Conservation (phyloP, 1,140 invertebrate species). For the Drosophila ficusphila region DNA sequence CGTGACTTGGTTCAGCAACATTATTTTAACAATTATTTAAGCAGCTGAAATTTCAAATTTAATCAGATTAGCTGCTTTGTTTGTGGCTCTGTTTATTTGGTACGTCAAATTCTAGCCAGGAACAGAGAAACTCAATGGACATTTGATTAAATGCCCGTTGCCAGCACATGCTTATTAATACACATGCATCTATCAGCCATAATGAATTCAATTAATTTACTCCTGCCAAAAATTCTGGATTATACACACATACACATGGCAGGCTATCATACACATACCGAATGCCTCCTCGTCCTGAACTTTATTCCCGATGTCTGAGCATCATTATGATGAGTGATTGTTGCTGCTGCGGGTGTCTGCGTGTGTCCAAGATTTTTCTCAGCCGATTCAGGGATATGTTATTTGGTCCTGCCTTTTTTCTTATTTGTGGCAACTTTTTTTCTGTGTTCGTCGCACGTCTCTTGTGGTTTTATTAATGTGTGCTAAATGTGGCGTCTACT, state of each 20-base stretch:
- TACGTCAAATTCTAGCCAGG: constrained; percentile 5
- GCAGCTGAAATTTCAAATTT: neutral
- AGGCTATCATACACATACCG: constrained; percentile 8
- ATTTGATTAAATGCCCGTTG: constrained; percentile 67
- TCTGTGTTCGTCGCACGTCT: constrained; percentile 63
- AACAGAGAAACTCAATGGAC: neutral
- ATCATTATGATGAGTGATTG: constrained; percentile 80
- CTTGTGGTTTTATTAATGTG: constrained; percentile 76
- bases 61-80: constrained; percentile 11
- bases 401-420: neutral
- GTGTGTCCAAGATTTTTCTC: constrained; percentile 43
- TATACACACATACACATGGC: constrained; percentile 12
- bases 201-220: constrained; percentile 81
- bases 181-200: constrained; percentile 61
- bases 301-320: constrained; percentile 57
- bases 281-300: neutral
- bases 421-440: constrained; percentile 1
- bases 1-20: neutral
- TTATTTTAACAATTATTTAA: neutral
- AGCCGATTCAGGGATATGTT: neutral
- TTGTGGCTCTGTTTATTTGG: constrained; percentile 18
- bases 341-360: constrained; percentile 51
- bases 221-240: constrained; percentile 46
- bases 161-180: constrained; percentile 53
- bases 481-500: constrained; percentile 73